Evolutionary conservation across 2,888 invertebrate genomes (phyloP).

Genomic region (Encarsia formosa): DNA sequence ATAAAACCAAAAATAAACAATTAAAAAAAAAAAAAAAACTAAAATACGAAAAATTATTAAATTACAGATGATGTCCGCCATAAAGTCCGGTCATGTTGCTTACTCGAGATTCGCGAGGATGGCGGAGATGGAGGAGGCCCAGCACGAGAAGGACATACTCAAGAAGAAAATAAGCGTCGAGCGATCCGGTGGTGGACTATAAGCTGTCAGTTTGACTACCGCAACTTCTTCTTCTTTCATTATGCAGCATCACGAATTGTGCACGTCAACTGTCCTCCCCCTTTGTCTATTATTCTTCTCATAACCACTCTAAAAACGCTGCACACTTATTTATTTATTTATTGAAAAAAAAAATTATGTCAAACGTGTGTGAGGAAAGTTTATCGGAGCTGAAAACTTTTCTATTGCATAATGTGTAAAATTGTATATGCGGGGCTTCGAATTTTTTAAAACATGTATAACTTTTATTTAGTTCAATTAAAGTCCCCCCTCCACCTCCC

Average conservation of each 20-base stretch:
- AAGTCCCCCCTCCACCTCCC: too few relatives aligned
- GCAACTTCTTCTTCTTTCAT: background rate
- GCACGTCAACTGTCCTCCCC: background rate
- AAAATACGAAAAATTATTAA: too few relatives aligned
- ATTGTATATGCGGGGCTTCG: too few relatives aligned
- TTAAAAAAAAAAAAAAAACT: too few relatives aligned
- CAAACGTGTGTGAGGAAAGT: too few relatives aligned
- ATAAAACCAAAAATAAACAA: too few relatives aligned
- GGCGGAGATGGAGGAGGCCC: constrained; percentile 86
- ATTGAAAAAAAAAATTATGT: too few relatives aligned
- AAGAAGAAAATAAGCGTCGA: constrained; percentile 81
- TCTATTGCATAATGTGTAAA: too few relatives aligned
- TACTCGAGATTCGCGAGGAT: constrained; percentile 93
- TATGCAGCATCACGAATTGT: background rate
- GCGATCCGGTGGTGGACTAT: constrained; percentile 93
- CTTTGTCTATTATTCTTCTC: background rate
- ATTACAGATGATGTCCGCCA: constrained; percentile 93
- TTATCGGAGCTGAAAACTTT: too few relatives aligned
- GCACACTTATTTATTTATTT: background rate
- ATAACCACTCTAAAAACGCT: background rate
- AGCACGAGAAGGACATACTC: constrained; percentile 71
- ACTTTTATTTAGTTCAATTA: too few relatives aligned
- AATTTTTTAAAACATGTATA: too few relatives aligned
- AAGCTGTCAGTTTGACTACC: constrained; percentile 45
- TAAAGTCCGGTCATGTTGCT: constrained; percentile 93